Evolutionary conservation across 2,888 invertebrate genomes (phyloP), one percentile per base, ranked within the genome.

Genomic region (Heteromurus nitidus): DNA sequence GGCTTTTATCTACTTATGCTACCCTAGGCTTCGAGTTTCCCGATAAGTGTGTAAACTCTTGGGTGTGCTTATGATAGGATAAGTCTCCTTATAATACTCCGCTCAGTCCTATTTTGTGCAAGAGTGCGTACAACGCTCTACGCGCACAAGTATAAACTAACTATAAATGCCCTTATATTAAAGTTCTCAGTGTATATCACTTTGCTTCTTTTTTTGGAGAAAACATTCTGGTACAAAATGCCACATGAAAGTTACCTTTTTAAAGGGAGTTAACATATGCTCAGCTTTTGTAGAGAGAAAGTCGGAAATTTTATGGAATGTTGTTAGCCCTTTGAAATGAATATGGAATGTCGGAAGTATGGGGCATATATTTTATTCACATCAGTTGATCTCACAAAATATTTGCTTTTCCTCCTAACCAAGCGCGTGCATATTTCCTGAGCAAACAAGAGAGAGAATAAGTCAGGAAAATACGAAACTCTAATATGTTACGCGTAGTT

Each of bases 371-470:
- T 69, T 53, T 65, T 53, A 69, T 53, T 53, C 53, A 69, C 28
- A 69, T 69, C 53, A 53, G 30, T 69, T 53, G 68, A 69, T 69
- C 68, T 53, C 47, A 13, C 31, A 69, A 67, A 47, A 30, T 53
- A 31, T 69, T 28, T 69, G 30, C 26, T 55, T 53, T 30, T 67
- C 44, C 2, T 16, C 22, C n/a, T n/a, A n/a, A n/a, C n/a, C n/a
- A n/a, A n/a, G n/a, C n/a, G 13, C 42, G 18, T 31, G 20, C 36
- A 64, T 64, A 47, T 47, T 47, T 47, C 5, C 42, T 60, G n/a
- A n/a, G 16, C 47, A 47, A 47, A 47, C 16, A 42, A 42, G 42
- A 42, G 13, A 42, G 7, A 42, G 42, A 7, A 42, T 11, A 11
- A n/a, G n/a, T n/a, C n/a, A n/a, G n/a, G n/a, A n/a, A n/a, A n/a